Base-by-base conservation (phyloP, 2,888 invertebrate genomes). In the Drepanosiphum platanoidis region DNA sequence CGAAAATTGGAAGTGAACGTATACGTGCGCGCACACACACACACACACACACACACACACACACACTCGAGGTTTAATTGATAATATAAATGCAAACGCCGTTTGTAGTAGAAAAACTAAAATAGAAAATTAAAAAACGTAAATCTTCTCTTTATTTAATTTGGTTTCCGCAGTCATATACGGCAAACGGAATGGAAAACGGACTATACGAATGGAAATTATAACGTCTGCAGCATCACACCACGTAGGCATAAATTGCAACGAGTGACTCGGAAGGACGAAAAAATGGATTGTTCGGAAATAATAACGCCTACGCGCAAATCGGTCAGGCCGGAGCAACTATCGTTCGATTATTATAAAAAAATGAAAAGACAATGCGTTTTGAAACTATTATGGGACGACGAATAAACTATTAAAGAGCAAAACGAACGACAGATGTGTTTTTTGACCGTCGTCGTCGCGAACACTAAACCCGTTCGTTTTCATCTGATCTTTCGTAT, bases 121-220 rank as follows among this genome's bases (percentile, higher is more conserved):
- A 78, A 66, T 78, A 66, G 71, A 81, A 39, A 81, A 82, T 82
- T 82, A 82, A 72, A 82, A 82, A 82, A 74, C 58, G 72, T 82
- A 82, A 82, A 82, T 82, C 32, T 82, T 82, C 71, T 52, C 36
- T 27, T 61, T 36, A 8, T 75, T 64, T 64, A 64, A 64, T 64
- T 64, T 64, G 27, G 64, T 64, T 64, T 64, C 30, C n/a, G n/a
- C n/a, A 64, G 64, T 13, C 27, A 30, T 64, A 27, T 46, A 13
- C n/a, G n/a, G n/a, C 64, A 64, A 64, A 30, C 27, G 64, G 64
- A 64, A 64, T 64, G 64, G 64, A 61, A 61, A 61, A 27, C 61
- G 61, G n/a, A n/a, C n/a, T n/a, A 46, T 46, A 27, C 61, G 61
- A 61, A 61, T 30, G 61, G 8, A 64, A 64, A 64, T 64, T 64